Evolutionary conservation across 1,140 invertebrate species (phyloP), one percentile per base, ranked within the genome.

Genomic region (Drosophila arawakana): DNA sequence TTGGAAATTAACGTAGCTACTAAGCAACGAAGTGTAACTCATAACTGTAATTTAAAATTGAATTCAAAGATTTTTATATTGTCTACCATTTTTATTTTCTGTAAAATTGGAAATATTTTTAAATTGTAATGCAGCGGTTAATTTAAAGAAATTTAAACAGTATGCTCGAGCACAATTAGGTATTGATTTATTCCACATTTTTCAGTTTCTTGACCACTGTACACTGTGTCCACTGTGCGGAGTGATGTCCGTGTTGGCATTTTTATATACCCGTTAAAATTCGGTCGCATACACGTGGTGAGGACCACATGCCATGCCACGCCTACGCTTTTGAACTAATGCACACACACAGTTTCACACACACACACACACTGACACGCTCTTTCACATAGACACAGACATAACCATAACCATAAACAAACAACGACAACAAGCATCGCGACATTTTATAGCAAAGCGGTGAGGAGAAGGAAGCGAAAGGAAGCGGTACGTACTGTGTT

Each of bases 381-480:
- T 52, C n/a, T 70, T 15, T 49, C 25, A 69, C 34, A 70, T 10
- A 55, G 35, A 73, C 57, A 74, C 35, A 49, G 18, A 65, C 55
- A 68, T 47, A 67, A 73, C 67, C 83, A 86, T 85, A 85, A 85
- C 68, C 79, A 81, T 85, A 85, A 85, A 86, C 79, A 82, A 85
- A 79, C 50, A 77, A 78, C 79, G 79, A 77, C 78, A 70, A 78
- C 71, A 47, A 74, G 46, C 37, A 74, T 71, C 82, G 79, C 83
- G 82, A 86, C 76, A 86, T 88, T 85, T 86, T 79, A 86, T 81
- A 52, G 60, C 46, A 62, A 68, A 49, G 72, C 37, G 72, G 41
- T 30, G 25, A 30, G 25, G 63, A 63, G 2, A 21, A 21, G 18
- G 18, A 21, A 21, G 18, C 1, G 1, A 21, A 39, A 44, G 52